phyloP scores from a whole-genome alignment of 2,113 vertebrate genomes.

The Charina bottae region DNA sequence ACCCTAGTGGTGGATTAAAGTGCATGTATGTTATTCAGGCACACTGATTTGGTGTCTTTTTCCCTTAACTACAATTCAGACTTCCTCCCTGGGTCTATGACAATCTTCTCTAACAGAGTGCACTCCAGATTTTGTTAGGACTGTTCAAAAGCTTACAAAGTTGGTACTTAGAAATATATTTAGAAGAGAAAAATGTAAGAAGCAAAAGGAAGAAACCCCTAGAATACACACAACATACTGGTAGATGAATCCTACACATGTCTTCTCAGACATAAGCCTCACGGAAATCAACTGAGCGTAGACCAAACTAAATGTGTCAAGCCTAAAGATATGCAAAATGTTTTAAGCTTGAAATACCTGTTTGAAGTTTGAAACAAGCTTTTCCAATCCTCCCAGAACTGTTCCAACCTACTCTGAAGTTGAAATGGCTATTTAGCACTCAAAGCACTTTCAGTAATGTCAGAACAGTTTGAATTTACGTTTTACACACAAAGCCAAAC shows the following conservation, averaged over 20 bases:
- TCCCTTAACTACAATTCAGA: neutral
- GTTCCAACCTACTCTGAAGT: neutral
- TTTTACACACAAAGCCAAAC: neutral
- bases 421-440: neutral
- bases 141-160: neutral
- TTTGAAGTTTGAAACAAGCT: neutral
- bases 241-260: neutral
- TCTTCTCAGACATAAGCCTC: neutral
- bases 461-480: neutral
- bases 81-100: neutral
- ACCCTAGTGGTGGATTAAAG: neutral
- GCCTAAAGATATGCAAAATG: neutral
- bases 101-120: neutral
- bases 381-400: neutral
- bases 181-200: conserved; percentile 33
- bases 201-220: neutral
- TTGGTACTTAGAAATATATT: neutral
- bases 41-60: neutral
- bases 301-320: neutral
- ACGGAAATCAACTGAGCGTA: neutral
- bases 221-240: neutral
- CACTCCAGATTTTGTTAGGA: neutral
- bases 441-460: neutral
- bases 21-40: neutral
- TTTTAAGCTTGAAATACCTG: neutral